phyloP scores from a whole-genome alignment of 2,888 invertebrate genomes.

The Stomorhina lunata region DNA sequence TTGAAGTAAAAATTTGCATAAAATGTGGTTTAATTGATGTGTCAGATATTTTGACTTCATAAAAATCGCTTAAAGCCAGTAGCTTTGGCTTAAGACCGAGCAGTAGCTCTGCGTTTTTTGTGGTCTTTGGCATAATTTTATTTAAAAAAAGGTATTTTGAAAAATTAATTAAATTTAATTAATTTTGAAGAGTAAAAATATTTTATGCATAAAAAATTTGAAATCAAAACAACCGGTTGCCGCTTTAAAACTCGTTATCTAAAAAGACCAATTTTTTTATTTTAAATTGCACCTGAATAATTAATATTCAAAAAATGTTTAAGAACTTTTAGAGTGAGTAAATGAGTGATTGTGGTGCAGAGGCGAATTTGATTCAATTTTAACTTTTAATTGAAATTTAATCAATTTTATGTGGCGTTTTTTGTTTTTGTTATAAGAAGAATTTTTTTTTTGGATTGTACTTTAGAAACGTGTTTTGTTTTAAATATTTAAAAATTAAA shows the following conservation, averaged over 20 bases:
- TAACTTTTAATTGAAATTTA: no score
- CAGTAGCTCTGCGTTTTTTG: not conserved
- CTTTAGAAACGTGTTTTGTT: no score
- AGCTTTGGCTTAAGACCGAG: no score
- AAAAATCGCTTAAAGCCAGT: not conserved
- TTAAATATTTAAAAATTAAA: no score
- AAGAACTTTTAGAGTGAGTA: constrained; percentile 5
- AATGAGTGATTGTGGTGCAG: not conserved
- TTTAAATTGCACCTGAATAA: constrained; percentile 32
- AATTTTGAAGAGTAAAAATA: not conserved
- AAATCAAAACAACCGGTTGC: constrained; percentile 17
- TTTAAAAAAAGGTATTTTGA: not conserved
- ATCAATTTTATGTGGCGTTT: no score
- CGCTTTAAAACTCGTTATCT: not conserved
- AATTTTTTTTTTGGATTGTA: no score
- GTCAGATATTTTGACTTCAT: constrained; percentile 29
- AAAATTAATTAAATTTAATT: constrained; percentile 32
- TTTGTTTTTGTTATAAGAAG: no score
- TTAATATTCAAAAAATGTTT: constrained; percentile 41
- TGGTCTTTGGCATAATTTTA: constrained; percentile 24
- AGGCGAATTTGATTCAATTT: not conserved
- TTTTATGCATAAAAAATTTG: not conserved
- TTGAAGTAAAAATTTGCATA: constrained; percentile 50
- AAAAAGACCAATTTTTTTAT: constrained; percentile 14
- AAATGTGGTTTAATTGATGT: constrained; percentile 63